Percentiles rank a stretch among this genome's conserved stretches.
phyloP scores from a whole-genome alignment of 2,797 vertebrate genomes.

The Semaprochilodus insignis region DNA sequence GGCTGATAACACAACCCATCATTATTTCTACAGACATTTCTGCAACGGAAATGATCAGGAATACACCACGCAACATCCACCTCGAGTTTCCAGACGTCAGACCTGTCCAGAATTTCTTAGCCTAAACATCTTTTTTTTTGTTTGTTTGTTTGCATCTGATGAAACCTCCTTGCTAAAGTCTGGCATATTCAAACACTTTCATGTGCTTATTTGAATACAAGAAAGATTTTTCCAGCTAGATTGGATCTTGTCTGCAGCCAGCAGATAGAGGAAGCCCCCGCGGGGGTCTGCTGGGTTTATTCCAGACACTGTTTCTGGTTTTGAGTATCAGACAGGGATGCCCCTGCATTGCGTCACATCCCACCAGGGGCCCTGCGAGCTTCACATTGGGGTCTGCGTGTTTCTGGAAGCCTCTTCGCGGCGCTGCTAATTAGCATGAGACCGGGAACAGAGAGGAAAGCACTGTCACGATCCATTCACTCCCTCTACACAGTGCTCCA shows the following conservation, averaged over 20 bases:
- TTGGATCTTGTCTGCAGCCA: constrained; percentile 17
- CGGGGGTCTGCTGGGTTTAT: constrained; percentile 38
- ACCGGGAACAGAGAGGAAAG: constrained; percentile 57
- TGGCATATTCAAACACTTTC: constrained; percentile 18
- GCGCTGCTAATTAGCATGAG: constrained; percentile 78
- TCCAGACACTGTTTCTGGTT: constrained; percentile 36
- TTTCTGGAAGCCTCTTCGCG: constrained; percentile 37
- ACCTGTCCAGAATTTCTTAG: constrained; percentile 1
- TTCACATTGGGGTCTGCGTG: constrained; percentile 24
- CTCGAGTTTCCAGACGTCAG: not conserved
- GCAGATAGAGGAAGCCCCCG: constrained; percentile 29
- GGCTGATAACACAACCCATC: not conserved
- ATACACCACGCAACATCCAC: constrained; percentile 13
- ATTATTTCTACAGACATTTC: constrained; percentile 13
- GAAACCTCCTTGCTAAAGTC: constrained; percentile 3
- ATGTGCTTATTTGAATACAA: constrained; percentile 8
- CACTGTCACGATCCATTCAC: constrained; percentile 60
- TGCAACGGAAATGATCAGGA: constrained; percentile 1
- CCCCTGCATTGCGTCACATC: constrained; percentile 47
- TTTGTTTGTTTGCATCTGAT: constrained; percentile 14
- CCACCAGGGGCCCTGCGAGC: constrained; percentile 39
- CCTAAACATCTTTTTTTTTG: constrained; percentile 7
- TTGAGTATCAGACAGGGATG: constrained; percentile 54
- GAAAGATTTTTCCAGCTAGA: constrained; percentile 36
- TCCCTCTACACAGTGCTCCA: constrained; percentile 45